A percentile compares a stretch with the other conserved stretches of the same genome.
These are phyloP conservation scores for Mythimna albipuncta DNA, from an alignment of 2,888 invertebrate species.

Conservation along the genomic window DNA sequence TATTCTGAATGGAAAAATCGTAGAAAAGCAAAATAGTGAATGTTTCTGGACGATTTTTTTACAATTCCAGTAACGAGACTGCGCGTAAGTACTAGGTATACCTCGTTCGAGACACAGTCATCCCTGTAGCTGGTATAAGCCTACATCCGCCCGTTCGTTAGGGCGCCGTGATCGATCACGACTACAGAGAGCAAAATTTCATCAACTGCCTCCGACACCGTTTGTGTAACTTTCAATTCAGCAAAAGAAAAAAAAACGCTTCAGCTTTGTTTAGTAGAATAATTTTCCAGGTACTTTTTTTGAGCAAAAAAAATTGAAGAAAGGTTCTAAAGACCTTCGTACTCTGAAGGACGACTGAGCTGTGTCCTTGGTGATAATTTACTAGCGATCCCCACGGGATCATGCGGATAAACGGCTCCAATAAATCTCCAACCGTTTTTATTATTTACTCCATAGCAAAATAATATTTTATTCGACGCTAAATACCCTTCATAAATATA, in stretches of 20 bases:
- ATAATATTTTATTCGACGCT: conserved; percentile 72
- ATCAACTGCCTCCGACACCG: conserved; percentile 29
- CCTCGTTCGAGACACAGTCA: conserved; percentile 21
- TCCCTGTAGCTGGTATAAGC: conserved; percentile 5
- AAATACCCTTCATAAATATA: conserved; percentile 68
- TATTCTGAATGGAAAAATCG: conserved; percentile 12
- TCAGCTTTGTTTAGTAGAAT: conserved; percentile 12
- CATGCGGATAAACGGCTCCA: conserved; percentile 77
- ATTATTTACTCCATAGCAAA: conserved; percentile 70
- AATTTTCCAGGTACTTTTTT: conserved; percentile 12
- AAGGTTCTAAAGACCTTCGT: conserved; percentile 3
- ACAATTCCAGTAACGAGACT: conserved; percentile 34
- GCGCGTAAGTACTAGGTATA: conserved; percentile 15
- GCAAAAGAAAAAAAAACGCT: conserved; percentile 13
- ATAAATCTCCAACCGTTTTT: conserved; percentile 78
- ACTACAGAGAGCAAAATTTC: conserved; percentile 42
- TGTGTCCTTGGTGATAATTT: conserved; percentile 75
- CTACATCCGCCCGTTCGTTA: conserved; percentile 41
- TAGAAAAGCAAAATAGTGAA: conserved; percentile 21
- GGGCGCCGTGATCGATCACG: conserved; percentile 59
- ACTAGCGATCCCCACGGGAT: conserved; percentile 73
- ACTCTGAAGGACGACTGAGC: conserved; percentile 38
- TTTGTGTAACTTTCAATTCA: conserved; percentile 40
- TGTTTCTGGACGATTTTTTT: conserved; percentile 8
- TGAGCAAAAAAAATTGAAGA: conserved; percentile 3